A percentile compares a stretch with the other conserved stretches of the same genome.
These are phyloP conservation scores for Drosophila cognata DNA, from an alignment of 2,888 invertebrate genomes.

Conservation along the genomic window DNA sequence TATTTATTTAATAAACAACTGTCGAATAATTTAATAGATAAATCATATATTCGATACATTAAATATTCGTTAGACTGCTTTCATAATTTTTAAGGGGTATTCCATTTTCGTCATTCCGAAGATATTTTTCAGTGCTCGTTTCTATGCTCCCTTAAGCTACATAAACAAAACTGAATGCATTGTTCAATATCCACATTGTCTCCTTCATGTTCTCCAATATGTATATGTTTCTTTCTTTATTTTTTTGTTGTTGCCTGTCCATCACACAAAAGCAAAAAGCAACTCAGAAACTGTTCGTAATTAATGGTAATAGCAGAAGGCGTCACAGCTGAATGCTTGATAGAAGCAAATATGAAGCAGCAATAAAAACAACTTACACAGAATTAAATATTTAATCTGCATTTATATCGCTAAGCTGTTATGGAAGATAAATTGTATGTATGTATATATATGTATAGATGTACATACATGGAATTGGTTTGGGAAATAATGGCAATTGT, in stretches of 20 bases:
- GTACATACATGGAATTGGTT: background rate
- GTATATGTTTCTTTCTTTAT: background rate
- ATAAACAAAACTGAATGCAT: constrained; percentile 14
- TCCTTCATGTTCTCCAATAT: background rate
- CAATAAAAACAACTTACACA: constrained; percentile 4
- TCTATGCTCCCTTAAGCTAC: background rate
- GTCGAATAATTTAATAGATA: background rate
- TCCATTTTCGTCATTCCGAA: background rate
- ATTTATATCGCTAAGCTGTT: constrained; percentile 3
- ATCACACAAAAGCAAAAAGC: constrained; percentile 32
- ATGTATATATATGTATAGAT: background rate
- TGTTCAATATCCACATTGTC: constrained; percentile 17
- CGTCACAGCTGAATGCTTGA: constrained; percentile 2
- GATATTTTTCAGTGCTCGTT: background rate
- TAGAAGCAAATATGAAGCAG: constrained; percentile 5
- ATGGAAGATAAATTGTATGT: background rate
- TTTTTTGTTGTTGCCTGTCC: constrained; percentile 5
- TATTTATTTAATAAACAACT: background rate
- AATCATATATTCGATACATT: background rate
- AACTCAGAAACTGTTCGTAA: constrained; percentile 31
- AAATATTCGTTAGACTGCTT: background rate
- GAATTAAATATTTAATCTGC: background rate
- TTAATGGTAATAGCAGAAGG: constrained; percentile 39
- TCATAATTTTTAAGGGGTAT: constrained; percentile 9
- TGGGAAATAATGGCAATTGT: background rate